Evolutionary conservation across 2,888 invertebrate genomes (phyloP).

Genomic region (Teleiodes luculella): DNA sequence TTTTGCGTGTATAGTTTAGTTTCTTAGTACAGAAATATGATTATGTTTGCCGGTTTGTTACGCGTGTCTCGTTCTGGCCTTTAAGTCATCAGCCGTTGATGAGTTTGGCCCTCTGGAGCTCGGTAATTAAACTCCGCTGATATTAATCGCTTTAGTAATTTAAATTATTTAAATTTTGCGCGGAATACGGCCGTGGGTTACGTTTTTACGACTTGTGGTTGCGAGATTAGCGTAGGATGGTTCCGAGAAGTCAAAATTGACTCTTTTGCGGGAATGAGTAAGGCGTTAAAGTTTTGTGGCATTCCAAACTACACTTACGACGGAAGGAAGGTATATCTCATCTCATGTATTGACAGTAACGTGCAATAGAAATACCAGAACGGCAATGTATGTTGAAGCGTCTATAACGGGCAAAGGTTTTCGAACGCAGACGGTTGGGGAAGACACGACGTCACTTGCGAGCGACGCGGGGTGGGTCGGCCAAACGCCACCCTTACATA

Average conservation of each 20-base stretch:
- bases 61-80: conserved; percentile 49
- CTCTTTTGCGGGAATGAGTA: conserved; percentile 50
- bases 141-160: conserved; percentile 71
- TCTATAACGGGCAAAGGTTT: conserved; percentile 56
- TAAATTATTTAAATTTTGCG: conserved; percentile 67
- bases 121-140: conserved; percentile 61
- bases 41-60: conserved; percentile 46
- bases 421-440: conserved; percentile 65
- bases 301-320: neutral
- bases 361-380: conserved; percentile 21
- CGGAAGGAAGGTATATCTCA: neutral
- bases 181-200: conserved; percentile 49
- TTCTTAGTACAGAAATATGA: conserved; percentile 43
- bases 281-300: conserved; percentile 34
- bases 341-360: neutral
- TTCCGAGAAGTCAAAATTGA: conserved; percentile 66
- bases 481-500: conserved; percentile 64
- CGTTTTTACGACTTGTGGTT: conserved; percentile 67
- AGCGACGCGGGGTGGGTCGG: conserved; percentile 71
- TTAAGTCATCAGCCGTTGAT: conserved; percentile 62
- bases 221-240: conserved; percentile 61
- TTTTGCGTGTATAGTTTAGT: conserved; percentile 63
- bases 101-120: conserved; percentile 50
- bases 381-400: conserved; percentile 31
- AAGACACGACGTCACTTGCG: conserved; percentile 69